These are phyloP conservation scores for Troides oblongomaculatus DNA, from an alignment of 2,888 invertebrate species.

Conservation along the genomic window DNA sequence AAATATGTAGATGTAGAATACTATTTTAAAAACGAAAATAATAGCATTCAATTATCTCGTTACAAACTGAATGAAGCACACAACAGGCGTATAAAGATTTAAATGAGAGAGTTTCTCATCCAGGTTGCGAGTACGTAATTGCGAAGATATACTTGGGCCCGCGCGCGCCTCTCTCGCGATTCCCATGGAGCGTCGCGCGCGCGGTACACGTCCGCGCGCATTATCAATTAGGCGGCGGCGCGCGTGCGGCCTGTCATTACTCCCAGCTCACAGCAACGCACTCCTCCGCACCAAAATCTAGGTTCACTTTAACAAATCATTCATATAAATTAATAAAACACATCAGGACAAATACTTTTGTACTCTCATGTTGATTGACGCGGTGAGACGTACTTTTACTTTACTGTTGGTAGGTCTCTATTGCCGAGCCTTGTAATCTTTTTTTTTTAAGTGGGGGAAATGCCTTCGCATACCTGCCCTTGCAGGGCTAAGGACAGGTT, in stretches of 20 bases:
- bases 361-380: no score
- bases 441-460: no score
- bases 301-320: not conserved
- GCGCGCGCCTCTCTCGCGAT: conserved; percentile 37
- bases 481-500: no score
- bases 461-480: no score
- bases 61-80: not conserved
- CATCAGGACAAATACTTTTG: no score
- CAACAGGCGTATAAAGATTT: conserved; percentile 33
- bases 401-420: no score
- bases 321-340: no score
- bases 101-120: conserved; percentile 42
- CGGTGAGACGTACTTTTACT: no score
- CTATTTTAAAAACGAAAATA: no score
- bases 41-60: conserved; percentile 11
- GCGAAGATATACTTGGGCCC: conserved; percentile 36
- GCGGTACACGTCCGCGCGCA: conserved; percentile 60
- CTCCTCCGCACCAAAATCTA: conserved; percentile 41
- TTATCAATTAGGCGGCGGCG: conserved; percentile 77
- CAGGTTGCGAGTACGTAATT: conserved; percentile 40
- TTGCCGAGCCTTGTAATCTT: no score
- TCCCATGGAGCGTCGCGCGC: conserved; percentile 64
- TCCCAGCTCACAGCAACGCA: conserved; percentile 65
- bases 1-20: no score
- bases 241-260: conserved; percentile 77